Conservation (phyloP, 2,113 vertebrate genomes). For the Vireo altiloquus region DNA sequence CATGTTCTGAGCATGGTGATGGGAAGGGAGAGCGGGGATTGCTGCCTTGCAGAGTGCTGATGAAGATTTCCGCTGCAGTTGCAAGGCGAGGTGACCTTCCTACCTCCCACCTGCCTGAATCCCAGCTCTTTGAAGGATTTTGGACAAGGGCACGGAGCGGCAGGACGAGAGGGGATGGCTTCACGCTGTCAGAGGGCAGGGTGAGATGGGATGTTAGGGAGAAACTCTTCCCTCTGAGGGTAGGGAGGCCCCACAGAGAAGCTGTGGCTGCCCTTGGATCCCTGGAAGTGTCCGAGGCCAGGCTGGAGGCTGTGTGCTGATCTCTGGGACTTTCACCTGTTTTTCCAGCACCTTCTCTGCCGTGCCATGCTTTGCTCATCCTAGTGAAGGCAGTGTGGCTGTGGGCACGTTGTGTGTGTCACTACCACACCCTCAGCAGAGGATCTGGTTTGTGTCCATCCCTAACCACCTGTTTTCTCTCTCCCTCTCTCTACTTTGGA, state of each 20-base stretch:
- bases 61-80: background rate
- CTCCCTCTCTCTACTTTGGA: background rate
- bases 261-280: background rate
- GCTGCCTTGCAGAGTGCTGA: fast-evolving
- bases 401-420: background rate
- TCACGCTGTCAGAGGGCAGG: too few relatives aligned
- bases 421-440: background rate
- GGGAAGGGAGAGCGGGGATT: fast-evolving
- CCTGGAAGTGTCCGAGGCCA: background rate
- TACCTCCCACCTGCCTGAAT: fast-evolving
- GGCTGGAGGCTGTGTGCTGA: fast-evolving
- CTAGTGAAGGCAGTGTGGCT: background rate
- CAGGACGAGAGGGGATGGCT: background rate
- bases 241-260: background rate
- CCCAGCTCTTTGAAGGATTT: background rate
- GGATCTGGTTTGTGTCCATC: background rate
- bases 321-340: background rate
- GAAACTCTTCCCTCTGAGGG: background rate
- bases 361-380: background rate
- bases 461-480: background rate
- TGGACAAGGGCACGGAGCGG: background rate
- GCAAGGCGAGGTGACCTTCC: background rate
- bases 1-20: fast-evolving
- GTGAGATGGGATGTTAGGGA: background rate
- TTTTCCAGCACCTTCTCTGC: constrained; percentile 6